Evolutionary conservation across 2,888 invertebrate species (phyloP), one percentile per base, ranked within the genome.

Genomic region (Teleiodes luculella): DNA sequence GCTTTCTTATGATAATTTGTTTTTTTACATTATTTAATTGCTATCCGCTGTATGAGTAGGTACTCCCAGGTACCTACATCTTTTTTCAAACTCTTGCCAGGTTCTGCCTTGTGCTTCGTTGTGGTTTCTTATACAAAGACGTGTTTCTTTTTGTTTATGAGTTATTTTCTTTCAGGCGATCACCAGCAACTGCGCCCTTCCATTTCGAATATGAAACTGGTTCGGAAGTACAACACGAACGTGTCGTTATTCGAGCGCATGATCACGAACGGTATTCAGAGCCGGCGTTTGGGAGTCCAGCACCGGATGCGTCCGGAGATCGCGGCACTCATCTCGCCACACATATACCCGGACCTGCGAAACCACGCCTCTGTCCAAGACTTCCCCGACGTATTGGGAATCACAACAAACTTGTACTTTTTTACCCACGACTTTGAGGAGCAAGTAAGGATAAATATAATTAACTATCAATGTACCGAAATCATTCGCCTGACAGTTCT

Each of bases 241-340:
- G 88, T 96, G 30, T 96, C 96, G 0, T 83, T 97, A 50, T 96
- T 96, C 79, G 96, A 97, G 77, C 90, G 96, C 35, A 92, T 96
- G 91, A 90, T 96, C 16, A 89, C 83, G 24, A 94, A 95, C 70
- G 90, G 91, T 0, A 80, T 94, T 14, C 91, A 92, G 53, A 92
- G 90, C 62, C 85, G 91, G n/a, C 83, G 87, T 6, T 79, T 96
- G 11, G 78, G 87, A 57, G 91, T 92, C 5, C 97, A 97, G 74
- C 95, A 95, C 76, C 91, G 96, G 56, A 96, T 96, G 96, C 90
- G 95, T 13, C 93, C 94, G 0, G 83, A 85, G 60, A 62, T 85
- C 67, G 70, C 84, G 61, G 76, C 79, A 41, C 80, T 94, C 2
- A 85, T 94, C 33, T 89, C 92, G 11, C 95, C 95, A 0, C 83